These are phyloP conservation scores for Candoia aspera DNA, from an alignment of 2,113 vertebrate species.

Conservation along the genomic window DNA sequence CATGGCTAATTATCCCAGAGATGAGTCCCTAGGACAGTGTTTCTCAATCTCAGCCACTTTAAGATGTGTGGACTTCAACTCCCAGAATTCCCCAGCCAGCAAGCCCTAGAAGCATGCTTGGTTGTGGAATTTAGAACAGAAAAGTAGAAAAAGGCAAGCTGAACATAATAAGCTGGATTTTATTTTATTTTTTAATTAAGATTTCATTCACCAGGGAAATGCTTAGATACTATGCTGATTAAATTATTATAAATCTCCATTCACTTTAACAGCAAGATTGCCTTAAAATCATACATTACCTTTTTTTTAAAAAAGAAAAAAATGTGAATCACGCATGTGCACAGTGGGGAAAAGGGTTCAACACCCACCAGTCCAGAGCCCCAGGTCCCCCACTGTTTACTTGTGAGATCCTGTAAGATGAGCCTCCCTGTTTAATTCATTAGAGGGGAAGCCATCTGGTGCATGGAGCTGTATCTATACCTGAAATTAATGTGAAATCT, in stretches of 20 bases:
- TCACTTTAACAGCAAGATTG: conserved; percentile 28
- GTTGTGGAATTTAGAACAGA: neutral
- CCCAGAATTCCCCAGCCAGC: too few relatives aligned
- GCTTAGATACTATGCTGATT: conserved; percentile 31
- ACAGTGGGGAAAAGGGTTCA: neutral
- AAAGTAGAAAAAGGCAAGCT: neutral
- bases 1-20: neutral
- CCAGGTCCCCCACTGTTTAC: neutral
- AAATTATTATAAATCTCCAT: conserved; percentile 31
- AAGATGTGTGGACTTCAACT: too few relatives aligned
- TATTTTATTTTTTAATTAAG: conserved; percentile 25
- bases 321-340: neutral
- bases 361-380: neutral
- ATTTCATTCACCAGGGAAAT: conserved; percentile 35
- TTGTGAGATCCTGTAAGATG: neutral
- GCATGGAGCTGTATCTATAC: neutral
- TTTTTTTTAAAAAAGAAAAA: neutral
- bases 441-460: neutral
- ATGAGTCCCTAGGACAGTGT: neutral
- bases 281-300: conserved; percentile 28
- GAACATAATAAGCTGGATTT: conserved; percentile 16
- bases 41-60: neutral
- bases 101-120: neutral
- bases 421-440: neutral
- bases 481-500: neutral